Conservation (phyloP, 1,140 invertebrate species). For the Bilobella aurantiaca region DNA sequence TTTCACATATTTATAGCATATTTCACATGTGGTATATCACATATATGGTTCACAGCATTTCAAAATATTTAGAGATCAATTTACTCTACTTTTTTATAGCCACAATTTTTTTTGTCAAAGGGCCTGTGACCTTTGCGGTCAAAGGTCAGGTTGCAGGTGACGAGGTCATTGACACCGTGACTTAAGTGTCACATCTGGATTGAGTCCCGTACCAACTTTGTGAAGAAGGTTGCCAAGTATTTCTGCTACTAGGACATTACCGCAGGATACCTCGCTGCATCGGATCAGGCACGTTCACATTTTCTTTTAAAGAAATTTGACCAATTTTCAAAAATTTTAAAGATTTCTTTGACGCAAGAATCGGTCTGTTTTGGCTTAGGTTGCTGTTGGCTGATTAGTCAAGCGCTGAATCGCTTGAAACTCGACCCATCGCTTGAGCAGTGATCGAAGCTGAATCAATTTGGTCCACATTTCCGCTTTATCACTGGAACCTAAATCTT, state of each 20-base stretch:
- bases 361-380: conserved; percentile 2
- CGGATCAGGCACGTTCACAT: conserved; percentile 51
- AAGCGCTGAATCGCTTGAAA: conserved; percentile 9
- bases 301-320: too few relatives aligned
- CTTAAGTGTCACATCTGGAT: conserved; percentile 45
- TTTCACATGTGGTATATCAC: too few relatives aligned
- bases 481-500: conserved; percentile 4
- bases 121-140: background rate
- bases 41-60: too few relatives aligned
- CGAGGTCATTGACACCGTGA: conserved; percentile 14
- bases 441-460: background rate
- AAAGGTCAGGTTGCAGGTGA: background rate
- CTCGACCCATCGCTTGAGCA: background rate
- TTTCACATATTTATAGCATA: too few relatives aligned
- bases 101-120: too few relatives aligned
- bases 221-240: conserved; percentile 44
- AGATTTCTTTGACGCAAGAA: too few relatives aligned
- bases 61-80: too few relatives aligned
- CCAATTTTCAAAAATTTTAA: too few relatives aligned
- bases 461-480: conserved; percentile 11
- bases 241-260: conserved; percentile 56
- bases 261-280: conserved; percentile 48
- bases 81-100: too few relatives aligned
- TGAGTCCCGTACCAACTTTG: conserved; percentile 47
- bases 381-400: conserved; percentile 14